A percentile compares a stretch with the other conserved stretches of the same genome.
Evolutionary conservation across 1,140 invertebrate species (phyloP).

Genomic region (Drosophila nebulosa): DNA sequence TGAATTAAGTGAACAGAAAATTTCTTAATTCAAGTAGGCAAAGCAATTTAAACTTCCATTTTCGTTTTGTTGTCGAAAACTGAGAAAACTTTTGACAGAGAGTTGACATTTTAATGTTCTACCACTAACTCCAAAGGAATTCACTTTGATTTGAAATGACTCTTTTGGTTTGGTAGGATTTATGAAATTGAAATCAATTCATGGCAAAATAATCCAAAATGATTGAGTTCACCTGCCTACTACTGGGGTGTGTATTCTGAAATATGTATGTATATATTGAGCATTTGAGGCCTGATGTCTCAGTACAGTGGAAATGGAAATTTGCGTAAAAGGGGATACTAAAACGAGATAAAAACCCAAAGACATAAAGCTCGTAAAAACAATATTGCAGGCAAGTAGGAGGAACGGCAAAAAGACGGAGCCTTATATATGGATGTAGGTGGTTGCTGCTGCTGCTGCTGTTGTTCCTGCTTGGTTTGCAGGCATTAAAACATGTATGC

Average conservation of each 20-base stretch:
- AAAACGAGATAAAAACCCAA: background rate
- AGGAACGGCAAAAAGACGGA: background rate
- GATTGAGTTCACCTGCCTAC: background rate
- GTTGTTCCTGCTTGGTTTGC: background rate
- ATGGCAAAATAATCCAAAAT: background rate
- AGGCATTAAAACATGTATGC: constrained; percentile 1
- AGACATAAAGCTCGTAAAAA: background rate
- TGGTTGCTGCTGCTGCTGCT: background rate
- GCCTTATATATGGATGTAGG: background rate
- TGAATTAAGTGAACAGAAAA: background rate
- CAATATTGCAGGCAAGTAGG: background rate
- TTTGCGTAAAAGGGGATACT: background rate
- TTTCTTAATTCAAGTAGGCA: background rate
- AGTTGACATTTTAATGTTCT: background rate
- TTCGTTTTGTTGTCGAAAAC: background rate
- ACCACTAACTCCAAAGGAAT: too few species aligned
- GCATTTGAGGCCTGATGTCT: background rate
- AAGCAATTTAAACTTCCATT: background rate
- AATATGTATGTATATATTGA: background rate
- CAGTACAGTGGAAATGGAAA: background rate
- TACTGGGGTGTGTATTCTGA: background rate
- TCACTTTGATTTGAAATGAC: too few species aligned
- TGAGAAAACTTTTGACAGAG: background rate
- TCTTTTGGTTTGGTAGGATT: too few species aligned
- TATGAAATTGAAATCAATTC: background rate